phyloP scores from a whole-genome alignment of 2,888 invertebrate genomes.

The Hypercompe scribonia region DNA sequence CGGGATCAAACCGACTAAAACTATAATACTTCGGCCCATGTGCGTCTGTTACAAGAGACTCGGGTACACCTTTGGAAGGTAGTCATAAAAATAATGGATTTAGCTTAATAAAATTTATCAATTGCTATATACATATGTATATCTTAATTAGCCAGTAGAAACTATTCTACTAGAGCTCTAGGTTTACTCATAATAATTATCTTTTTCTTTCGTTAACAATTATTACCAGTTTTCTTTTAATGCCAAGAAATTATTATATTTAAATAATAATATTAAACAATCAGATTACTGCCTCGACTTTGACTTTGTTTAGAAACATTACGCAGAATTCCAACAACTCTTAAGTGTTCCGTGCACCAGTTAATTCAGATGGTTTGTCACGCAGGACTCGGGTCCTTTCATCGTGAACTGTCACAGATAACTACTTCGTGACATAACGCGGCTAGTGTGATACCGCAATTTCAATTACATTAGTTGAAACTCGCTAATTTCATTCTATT shows the following conservation, averaged over 20 bases:
- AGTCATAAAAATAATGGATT: too few relatives aligned
- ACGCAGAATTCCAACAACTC: slow-evolving; percentile 12
- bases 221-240: background rate
- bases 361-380: slow-evolving; percentile 34
- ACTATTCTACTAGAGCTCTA: too few relatives aligned
- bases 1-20: too few relatives aligned
- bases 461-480: slow-evolving; percentile 1
- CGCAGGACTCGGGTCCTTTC: slow-evolving; percentile 36
- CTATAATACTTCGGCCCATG: too few relatives aligned
- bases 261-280: background rate
- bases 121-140: too few relatives aligned
- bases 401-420: slow-evolving; percentile 52
- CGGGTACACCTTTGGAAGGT: too few relatives aligned
- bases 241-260: background rate
- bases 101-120: too few relatives aligned
- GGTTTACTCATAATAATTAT: background rate
- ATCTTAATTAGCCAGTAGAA: too few relatives aligned
- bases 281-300: background rate
- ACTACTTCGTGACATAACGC: slow-evolving; percentile 33
- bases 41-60: too few relatives aligned
- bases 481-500: background rate
- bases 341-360: slow-evolving; percentile 21
- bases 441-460: slow-evolving; percentile 16
- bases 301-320: background rate
- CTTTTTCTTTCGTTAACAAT: background rate